Evolutionary conservation across 2,113 vertebrate species (phyloP).

Genomic region (Ophthalmotilapia sp.): DNA sequence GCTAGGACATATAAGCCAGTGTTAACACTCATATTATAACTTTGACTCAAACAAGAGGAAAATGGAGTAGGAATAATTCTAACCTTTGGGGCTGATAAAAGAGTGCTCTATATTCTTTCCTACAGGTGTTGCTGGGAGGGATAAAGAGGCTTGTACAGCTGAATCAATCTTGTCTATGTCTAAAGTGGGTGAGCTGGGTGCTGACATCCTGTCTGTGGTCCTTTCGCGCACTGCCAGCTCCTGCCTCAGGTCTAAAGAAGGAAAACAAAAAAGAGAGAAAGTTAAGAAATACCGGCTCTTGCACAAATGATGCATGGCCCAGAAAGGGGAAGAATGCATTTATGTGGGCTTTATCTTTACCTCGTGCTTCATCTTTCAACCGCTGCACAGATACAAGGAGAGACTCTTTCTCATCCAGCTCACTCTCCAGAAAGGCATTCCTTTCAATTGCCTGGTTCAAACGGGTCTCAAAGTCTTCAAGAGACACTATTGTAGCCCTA

Average conservation of each 20-base stretch:
- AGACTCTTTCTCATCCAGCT: slow-evolving; percentile 97
- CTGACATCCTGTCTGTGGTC: slow-evolving; percentile 90
- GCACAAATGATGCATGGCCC: background rate
- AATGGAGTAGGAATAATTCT: background rate
- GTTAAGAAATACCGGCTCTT: background rate
- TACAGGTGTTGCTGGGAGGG: slow-evolving; percentile 90
- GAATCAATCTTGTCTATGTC: slow-evolving; percentile 93
- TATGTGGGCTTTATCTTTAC: slow-evolving; percentile 53
- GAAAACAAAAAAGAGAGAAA: background rate
- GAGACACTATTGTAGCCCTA: slow-evolving; percentile 96
- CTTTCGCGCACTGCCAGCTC: slow-evolving; percentile 93
- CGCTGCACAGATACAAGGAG: slow-evolving; percentile 93
- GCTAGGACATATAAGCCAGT: slow-evolving; percentile 51
- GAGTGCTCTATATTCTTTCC: slow-evolving; percentile 83
- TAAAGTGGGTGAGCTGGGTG: slow-evolving; percentile 90
- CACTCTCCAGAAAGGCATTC: slow-evolving; percentile 97
- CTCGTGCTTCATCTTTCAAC: slow-evolving; percentile 97
- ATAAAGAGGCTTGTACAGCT: slow-evolving; percentile 89
- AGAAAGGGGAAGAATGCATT: background rate
- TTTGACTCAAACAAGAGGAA: background rate
- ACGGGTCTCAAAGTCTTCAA: slow-evolving; percentile 97
- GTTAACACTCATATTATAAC: background rate
- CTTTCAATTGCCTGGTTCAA: slow-evolving; percentile 98
- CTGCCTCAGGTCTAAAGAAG: slow-evolving; percentile 84
- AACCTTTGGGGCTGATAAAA: slow-evolving; percentile 88